Conservation (phyloP, 2,888 invertebrate genomes). For the Oxytorus armatus region DNA sequence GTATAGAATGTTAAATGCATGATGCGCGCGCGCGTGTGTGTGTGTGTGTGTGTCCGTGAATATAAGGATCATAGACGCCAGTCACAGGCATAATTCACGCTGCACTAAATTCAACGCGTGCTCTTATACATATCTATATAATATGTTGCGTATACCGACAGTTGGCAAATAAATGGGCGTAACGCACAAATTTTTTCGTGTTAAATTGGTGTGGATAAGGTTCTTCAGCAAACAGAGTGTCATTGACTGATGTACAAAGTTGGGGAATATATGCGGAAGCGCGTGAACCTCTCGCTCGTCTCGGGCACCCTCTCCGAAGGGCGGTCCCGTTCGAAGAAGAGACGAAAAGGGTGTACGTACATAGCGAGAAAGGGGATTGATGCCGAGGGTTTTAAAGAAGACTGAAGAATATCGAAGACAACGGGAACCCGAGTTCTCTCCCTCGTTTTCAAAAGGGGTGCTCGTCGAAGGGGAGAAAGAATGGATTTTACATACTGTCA, state of each 20-base stretch:
- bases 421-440: not conserved
- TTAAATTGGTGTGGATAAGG: not conserved
- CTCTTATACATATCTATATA: not conserved
- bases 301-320: not conserved
- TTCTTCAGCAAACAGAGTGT: too few relatives aligned
- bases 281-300: too few relatives aligned
- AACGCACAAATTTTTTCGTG: not conserved
- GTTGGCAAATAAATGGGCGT: constrained; percentile 1
- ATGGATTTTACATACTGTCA: not conserved
- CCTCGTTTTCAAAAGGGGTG: not conserved
- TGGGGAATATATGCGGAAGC: too few relatives aligned
- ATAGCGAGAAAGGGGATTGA: constrained; percentile 10
- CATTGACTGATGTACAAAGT: too few relatives aligned
- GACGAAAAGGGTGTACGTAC: not conserved
- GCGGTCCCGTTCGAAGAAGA: not conserved
- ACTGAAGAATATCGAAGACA: not conserved
- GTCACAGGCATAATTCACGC: constrained; percentile 65
- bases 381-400: not conserved
- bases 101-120: constrained; percentile 28
- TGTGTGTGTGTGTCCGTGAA: constrained; percentile 37
- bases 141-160: not conserved
- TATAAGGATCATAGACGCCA: constrained; percentile 74
- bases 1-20: constrained; percentile 69
- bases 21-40: constrained; percentile 10
- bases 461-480: not conserved